Conservation (phyloP, 2,888 invertebrate genomes). For the Bedellia somnulentella region DNA sequence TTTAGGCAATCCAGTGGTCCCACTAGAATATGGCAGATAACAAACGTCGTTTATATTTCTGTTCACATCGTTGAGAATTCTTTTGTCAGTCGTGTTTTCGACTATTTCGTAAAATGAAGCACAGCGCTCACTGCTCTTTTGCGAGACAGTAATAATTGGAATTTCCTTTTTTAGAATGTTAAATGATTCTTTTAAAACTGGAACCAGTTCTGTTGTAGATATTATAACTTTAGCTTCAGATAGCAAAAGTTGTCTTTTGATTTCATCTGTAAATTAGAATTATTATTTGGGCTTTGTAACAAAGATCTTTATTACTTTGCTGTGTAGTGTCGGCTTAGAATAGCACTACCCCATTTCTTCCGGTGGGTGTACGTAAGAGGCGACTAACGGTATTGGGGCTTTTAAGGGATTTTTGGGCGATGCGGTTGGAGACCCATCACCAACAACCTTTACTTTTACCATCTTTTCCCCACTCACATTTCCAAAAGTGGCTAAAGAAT, state of each 20-base stretch:
- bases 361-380: too few relatives aligned
- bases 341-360: too few relatives aligned
- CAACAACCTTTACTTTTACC: too few relatives aligned
- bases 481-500: too few relatives aligned
- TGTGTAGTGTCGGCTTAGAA: too few relatives aligned
- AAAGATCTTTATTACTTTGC: background rate
- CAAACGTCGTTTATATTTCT: constrained; percentile 57
- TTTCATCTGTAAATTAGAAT: constrained; percentile 55
- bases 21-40: constrained; percentile 79
- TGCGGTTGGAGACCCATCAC: too few relatives aligned
- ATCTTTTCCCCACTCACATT: too few relatives aligned
- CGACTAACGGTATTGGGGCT: too few relatives aligned
- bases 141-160: constrained; percentile 45
- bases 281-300: background rate
- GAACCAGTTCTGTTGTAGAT: constrained; percentile 44
- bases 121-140: constrained; percentile 41
- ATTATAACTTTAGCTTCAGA: constrained; percentile 61
- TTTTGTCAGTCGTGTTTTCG: constrained; percentile 44
- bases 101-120: constrained; percentile 64
- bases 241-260: constrained; percentile 56
- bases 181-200: constrained; percentile 43
- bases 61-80: constrained; percentile 35
- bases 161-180: constrained; percentile 34
- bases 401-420: too few relatives aligned
- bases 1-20: constrained; percentile 82